Conservation (phyloP, 2,113 vertebrate genomes). For the Oreamnos americanus region DNA sequence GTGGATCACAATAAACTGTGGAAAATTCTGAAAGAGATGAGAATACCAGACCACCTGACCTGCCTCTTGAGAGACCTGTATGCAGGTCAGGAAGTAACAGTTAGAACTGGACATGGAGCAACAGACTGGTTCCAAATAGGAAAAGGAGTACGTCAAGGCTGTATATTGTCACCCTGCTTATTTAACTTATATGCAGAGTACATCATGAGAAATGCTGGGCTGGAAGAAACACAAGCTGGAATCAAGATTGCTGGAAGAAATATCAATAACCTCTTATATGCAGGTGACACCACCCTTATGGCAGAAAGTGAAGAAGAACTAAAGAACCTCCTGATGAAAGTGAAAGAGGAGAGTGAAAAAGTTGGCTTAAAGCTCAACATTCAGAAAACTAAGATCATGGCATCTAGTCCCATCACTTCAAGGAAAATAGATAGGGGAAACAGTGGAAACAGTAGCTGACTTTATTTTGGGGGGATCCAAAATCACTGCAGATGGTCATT, state of each 20-base stretch:
- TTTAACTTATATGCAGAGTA: not conserved
- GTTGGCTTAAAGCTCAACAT: not conserved
- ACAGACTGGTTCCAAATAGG: no score
- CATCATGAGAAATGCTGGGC: not conserved
- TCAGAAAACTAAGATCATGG: not conserved
- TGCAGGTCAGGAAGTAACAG: no score
- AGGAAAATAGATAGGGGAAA: not conserved
- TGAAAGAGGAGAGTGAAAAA: not conserved
- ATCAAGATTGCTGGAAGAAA: not conserved
- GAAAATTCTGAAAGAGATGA: no score
- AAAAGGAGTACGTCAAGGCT: rapidly evolving
- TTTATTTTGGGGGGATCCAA: not conserved
- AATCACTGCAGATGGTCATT: not conserved
- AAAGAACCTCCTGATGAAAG: not conserved
- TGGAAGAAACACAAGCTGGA: not conserved
- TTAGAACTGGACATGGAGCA: no score
- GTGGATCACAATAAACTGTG: no score
- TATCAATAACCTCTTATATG: not conserved
- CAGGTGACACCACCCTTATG: not conserved
- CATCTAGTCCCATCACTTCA: not conserved
- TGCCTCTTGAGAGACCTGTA: no score
- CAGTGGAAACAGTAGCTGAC: not conserved
- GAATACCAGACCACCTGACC: no score
- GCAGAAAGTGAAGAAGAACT: not conserved
- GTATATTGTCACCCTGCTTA: not conserved